Percentiles rank a stretch among this genome's conserved stretches.
phyloP scores from a whole-genome alignment of 1,140 invertebrate species.

The Tribolium madens region DNA sequence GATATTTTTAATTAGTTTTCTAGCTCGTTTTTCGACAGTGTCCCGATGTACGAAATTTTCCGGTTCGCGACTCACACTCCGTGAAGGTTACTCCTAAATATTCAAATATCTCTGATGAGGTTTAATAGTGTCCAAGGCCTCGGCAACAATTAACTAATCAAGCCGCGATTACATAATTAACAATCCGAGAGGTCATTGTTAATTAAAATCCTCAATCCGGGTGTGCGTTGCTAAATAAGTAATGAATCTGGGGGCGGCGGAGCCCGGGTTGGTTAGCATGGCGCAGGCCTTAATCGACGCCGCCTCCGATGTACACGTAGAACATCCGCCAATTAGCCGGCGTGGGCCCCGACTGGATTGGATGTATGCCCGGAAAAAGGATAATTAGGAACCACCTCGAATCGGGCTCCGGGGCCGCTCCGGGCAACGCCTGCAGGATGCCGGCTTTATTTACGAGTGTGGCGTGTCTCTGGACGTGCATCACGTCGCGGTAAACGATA shows the following conservation, averaged over 20 bases:
- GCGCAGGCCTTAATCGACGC: constrained; percentile 61
- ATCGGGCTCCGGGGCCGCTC: constrained; percentile 14
- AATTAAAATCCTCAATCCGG: constrained; percentile 27
- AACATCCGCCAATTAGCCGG: constrained; percentile 60
- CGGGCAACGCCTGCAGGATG: constrained; percentile 37
- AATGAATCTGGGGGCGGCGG: constrained; percentile 41
- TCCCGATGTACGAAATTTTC: constrained; percentile 18
- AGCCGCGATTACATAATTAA: constrained; percentile 36
- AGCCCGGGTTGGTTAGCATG: constrained; percentile 49
- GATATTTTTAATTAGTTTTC: neutral
- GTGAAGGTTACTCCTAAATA: constrained; percentile 39
- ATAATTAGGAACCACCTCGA: constrained; percentile 44
- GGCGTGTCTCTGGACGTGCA: constrained; percentile 49
- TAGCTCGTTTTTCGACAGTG: neutral
- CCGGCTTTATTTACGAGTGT: constrained; percentile 47
- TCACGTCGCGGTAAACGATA: constrained; percentile 51
- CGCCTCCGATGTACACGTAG: constrained; percentile 57
- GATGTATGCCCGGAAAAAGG: constrained; percentile 44
- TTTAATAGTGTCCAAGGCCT: constrained; percentile 38
- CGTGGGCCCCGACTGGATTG: constrained; percentile 56
- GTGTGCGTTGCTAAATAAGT: constrained; percentile 45
- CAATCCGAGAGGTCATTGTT: neutral
- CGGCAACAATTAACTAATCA: constrained; percentile 43
- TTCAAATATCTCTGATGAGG: constrained; percentile 38
- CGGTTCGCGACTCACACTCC: neutral